Evolutionary conservation across 2,113 vertebrate genomes (phyloP).

Genomic region (Egretta garzetta): DNA sequence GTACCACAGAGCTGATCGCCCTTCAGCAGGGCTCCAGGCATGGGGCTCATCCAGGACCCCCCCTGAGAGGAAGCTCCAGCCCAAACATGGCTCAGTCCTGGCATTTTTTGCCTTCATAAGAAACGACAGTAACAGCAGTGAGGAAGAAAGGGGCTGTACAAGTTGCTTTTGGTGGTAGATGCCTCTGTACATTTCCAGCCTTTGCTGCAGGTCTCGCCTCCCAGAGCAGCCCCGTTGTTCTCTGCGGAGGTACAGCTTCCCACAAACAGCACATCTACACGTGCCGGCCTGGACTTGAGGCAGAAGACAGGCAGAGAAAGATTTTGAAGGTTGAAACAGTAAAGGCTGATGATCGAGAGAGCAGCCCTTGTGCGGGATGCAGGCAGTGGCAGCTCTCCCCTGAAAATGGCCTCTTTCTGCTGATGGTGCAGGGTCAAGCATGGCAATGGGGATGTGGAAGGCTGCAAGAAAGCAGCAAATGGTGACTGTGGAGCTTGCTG

Average conservation of each 20-base stretch:
- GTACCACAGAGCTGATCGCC: accelerated
- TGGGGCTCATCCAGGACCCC: background rate
- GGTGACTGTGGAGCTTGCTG: background rate
- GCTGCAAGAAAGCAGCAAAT: background rate
- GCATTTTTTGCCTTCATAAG: background rate
- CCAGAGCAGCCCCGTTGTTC: accelerated
- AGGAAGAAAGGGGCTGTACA: background rate
- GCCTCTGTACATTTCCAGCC: background rate
- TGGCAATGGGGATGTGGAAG: background rate
- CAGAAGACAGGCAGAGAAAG: background rate
- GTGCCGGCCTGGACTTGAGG: accelerated
- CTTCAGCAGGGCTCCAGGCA: background rate
- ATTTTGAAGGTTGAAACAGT: background rate
- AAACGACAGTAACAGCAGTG: background rate
- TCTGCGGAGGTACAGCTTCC: background rate
- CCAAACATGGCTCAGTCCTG: too few species aligned
- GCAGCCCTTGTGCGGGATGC: accelerated
- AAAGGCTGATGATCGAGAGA: background rate
- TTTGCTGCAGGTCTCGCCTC: background rate
- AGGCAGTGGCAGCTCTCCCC: background rate
- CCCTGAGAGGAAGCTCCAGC: background rate
- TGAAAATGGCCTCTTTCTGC: background rate
- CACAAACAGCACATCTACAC: accelerated
- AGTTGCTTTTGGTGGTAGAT: background rate
- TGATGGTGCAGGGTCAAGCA: accelerated